Conservation (phyloP, 1,140 invertebrate species). For the Euwallacea similis region DNA sequence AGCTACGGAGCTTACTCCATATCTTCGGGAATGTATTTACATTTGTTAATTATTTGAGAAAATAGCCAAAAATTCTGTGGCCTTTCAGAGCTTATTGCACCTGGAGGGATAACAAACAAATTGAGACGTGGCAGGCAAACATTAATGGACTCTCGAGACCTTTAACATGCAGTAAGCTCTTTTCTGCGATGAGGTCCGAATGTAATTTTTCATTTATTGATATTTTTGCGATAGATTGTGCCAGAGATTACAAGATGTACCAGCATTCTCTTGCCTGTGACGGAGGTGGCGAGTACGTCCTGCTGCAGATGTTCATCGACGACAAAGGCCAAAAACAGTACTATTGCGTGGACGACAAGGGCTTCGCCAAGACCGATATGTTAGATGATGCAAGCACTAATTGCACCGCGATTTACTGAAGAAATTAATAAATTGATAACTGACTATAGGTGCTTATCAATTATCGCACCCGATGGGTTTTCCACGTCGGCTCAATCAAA, state of each 20-base stretch:
- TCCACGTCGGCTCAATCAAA: too few species aligned
- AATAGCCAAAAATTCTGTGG: neutral
- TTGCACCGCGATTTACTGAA: slow-evolving; percentile 33
- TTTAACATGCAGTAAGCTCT: slow-evolving; percentile 56
- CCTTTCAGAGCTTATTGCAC: slow-evolving; percentile 55
- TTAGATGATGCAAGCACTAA: slow-evolving; percentile 1
- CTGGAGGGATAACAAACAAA: slow-evolving; percentile 56
- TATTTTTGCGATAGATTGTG: slow-evolving; percentile 29
- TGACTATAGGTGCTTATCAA: too few species aligned
- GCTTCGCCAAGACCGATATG: slow-evolving; percentile 30
- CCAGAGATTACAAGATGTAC: slow-evolving; percentile 25
- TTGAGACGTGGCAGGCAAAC: slow-evolving; percentile 55
- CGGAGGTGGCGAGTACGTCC: slow-evolving; percentile 31
- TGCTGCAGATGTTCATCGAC: slow-evolving; percentile 20
- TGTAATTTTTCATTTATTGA: neutral
- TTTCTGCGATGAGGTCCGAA: neutral
- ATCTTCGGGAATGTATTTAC: slow-evolving; percentile 30
- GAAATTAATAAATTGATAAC: neutral
- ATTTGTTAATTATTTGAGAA: neutral
- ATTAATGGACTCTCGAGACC: slow-evolving; percentile 47
- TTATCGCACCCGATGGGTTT: too few species aligned
- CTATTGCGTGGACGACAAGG: slow-evolving; percentile 37
- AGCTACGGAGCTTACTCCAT: slow-evolving; percentile 60
- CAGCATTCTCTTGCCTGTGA: slow-evolving; percentile 15
- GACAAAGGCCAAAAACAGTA: slow-evolving; percentile 10